A percentile compares a stretch with the other conserved stretches of the same genome.
Evolutionary conservation across 2,113 vertebrate genomes (phyloP).

Genomic region (Choloepus hoffmanni): DNA sequence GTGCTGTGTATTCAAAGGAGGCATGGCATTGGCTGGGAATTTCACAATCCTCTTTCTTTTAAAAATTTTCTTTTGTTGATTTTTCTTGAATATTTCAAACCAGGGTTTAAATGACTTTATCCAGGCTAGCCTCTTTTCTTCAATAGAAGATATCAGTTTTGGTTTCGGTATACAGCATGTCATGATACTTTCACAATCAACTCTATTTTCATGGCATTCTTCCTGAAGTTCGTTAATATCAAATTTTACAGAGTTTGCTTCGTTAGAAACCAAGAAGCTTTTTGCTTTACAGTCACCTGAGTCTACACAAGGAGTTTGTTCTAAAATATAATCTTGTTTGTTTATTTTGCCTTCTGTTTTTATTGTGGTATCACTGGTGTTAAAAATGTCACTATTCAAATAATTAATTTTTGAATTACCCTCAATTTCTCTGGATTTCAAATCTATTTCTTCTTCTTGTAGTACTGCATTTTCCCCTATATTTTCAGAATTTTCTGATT

Average conservation of each 20-base stretch:
- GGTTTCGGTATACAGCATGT: neutral
- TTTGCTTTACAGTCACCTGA: neutral
- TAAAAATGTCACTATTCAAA: conserved; percentile 41
- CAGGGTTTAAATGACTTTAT: conserved; percentile 90
- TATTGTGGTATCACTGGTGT: neutral
- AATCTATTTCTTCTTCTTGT: conserved; percentile 59
- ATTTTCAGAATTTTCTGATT: conserved; percentile 63
- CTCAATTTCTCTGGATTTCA: conserved; percentile 53
- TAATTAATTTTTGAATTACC: neutral
- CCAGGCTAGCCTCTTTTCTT: conserved; percentile 92
- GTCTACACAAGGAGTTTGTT: neutral
- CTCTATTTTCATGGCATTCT: neutral
- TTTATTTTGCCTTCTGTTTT: conserved; percentile 51
- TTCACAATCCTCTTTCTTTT: conserved; percentile 80
- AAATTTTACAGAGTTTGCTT: conserved; percentile 60
- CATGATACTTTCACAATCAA: neutral
- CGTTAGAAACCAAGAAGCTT: conserved; percentile 40
- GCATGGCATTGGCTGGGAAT: conserved; percentile 76
- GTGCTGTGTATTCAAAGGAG: conserved; percentile 85
- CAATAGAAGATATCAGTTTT: conserved; percentile 83
- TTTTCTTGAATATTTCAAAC: conserved; percentile 89
- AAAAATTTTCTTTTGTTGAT: conserved; percentile 84
- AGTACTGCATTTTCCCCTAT: neutral
- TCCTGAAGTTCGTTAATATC: conserved; percentile 50
- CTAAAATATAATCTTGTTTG: neutral